A percentile compares a stretch with the other conserved stretches of the same genome.
These are phyloP conservation scores for Formicarius rufipectus DNA, from an alignment of 2,113 vertebrate genomes.

Conservation along the genomic window DNA sequence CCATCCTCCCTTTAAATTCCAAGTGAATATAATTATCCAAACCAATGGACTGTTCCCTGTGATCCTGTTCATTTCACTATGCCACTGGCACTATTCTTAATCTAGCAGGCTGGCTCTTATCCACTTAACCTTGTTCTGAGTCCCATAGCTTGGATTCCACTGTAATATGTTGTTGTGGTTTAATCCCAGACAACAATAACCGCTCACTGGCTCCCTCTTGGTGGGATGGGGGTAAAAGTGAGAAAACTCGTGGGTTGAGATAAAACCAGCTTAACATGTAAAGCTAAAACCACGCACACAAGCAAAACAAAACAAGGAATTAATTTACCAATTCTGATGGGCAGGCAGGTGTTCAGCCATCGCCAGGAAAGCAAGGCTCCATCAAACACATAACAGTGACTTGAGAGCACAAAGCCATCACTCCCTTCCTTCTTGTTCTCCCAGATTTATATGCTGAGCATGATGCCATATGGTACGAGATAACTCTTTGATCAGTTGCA, in stretches of 20 bases:
- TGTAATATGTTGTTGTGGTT: background rate
- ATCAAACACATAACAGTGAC: fast-evolving
- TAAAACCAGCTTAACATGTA: background rate
- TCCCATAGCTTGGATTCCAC: background rate
- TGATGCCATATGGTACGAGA: background rate
- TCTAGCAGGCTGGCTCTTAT: background rate
- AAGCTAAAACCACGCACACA: background rate
- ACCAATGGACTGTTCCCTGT: background rate
- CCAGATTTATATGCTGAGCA: background rate
- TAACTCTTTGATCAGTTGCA: background rate
- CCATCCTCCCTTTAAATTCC: background rate
- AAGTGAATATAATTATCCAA: background rate
- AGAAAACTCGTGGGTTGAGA: background rate
- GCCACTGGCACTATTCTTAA: background rate
- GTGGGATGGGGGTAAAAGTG: background rate
- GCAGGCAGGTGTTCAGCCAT: background rate
- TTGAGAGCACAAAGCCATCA: background rate
- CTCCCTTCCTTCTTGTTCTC: background rate
- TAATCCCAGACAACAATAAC: background rate
- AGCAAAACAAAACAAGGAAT: background rate
- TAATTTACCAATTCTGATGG: background rate
- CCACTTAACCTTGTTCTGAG: background rate
- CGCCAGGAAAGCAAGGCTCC: background rate
- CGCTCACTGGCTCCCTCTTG: fast-evolving
- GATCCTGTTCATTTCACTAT: background rate